Conservation (phyloP, 1,140 invertebrate genomes). For the Cotesia glomerata region DNA sequence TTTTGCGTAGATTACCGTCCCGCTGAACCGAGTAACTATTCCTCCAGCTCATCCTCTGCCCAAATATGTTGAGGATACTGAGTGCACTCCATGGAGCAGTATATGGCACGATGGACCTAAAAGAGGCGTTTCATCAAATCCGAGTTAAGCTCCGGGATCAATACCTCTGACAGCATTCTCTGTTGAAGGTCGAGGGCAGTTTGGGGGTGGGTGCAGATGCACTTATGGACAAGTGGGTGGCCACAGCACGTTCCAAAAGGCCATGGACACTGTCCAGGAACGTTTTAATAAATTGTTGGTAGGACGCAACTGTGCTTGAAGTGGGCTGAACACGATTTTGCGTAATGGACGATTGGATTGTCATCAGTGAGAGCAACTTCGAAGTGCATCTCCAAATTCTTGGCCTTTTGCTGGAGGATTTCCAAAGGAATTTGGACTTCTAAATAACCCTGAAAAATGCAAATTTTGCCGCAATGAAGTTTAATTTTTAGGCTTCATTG, state of each 20-base stretch:
- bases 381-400: neutral
- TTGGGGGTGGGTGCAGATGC: too few relatives aligned
- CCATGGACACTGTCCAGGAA: too few relatives aligned
- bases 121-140: too few relatives aligned
- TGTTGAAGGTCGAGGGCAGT: too few relatives aligned
- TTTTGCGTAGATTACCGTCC: constrained; percentile 61
- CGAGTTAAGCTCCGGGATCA: too few relatives aligned
- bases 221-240: too few relatives aligned
- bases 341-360: constrained; percentile 18
- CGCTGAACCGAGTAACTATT: constrained; percentile 52
- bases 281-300: too few relatives aligned
- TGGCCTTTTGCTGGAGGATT: neutral
- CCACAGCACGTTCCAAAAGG: too few relatives aligned
- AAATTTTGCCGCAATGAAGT: neutral
- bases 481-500: neutral
- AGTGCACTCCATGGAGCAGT: neutral
- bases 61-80: constrained; percentile 10
- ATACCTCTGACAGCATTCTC: too few relatives aligned
- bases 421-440: neutral
- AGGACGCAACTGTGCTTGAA: too few relatives aligned
- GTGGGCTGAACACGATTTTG: neutral
- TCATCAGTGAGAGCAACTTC: neutral
- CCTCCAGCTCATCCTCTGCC: constrained; percentile 35
- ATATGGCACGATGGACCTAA: too few relatives aligned
- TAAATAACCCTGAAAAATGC: neutral